A percentile compares a stretch with the other conserved stretches of the same genome.
Evolutionary conservation across 2,113 vertebrate genomes (phyloP).

Genomic region (Ancistrus triradiatus): DNA sequence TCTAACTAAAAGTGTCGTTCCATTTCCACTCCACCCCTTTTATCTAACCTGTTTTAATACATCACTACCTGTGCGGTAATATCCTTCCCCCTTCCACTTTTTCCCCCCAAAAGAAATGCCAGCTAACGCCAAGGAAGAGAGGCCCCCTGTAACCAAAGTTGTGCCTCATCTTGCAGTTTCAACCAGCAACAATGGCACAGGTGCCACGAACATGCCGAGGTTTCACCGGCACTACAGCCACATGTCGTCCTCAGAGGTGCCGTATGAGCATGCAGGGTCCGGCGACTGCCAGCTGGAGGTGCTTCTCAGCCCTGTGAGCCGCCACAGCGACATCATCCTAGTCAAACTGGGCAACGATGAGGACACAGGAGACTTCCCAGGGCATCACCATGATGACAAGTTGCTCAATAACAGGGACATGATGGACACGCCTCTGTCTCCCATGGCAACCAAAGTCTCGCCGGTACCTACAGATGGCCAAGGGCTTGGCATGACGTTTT

Average conservation of each 20-base stretch:
- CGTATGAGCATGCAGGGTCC: slow-evolving; percentile 75
- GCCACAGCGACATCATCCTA: slow-evolving; percentile 72
- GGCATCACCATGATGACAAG: slow-evolving; percentile 79
- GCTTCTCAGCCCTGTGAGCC: slow-evolving; percentile 77
- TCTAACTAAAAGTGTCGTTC: background rate
- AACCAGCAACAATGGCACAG: slow-evolving; percentile 65
- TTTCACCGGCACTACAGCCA: slow-evolving; percentile 76
- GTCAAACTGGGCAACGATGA: slow-evolving; percentile 81
- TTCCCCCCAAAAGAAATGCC: slow-evolving; percentile 86
- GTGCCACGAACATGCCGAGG: slow-evolving; percentile 64
- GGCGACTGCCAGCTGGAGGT: slow-evolving; percentile 80
- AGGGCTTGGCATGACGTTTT: slow-evolving; percentile 84
- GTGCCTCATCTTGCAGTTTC: slow-evolving; percentile 85
- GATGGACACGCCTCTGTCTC: slow-evolving; percentile 81
- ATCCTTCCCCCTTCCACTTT: slow-evolving; percentile 60
- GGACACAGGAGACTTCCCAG: slow-evolving; percentile 69
- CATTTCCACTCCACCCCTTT: slow-evolving; percentile 9
- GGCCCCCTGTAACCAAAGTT: slow-evolving; percentile 83
- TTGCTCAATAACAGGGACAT: slow-evolving; percentile 79
- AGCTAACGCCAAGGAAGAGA: slow-evolving; percentile 88
- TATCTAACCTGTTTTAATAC: slow-evolving; percentile 38
- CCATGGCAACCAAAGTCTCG: slow-evolving; percentile 76
- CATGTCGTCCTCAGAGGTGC: slow-evolving; percentile 63
- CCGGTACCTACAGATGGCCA: slow-evolving; percentile 74
- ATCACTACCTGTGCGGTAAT: slow-evolving; percentile 46